Evolutionary conservation across 2,113 vertebrate species (phyloP).

Genomic region (Indicator indicator): DNA sequence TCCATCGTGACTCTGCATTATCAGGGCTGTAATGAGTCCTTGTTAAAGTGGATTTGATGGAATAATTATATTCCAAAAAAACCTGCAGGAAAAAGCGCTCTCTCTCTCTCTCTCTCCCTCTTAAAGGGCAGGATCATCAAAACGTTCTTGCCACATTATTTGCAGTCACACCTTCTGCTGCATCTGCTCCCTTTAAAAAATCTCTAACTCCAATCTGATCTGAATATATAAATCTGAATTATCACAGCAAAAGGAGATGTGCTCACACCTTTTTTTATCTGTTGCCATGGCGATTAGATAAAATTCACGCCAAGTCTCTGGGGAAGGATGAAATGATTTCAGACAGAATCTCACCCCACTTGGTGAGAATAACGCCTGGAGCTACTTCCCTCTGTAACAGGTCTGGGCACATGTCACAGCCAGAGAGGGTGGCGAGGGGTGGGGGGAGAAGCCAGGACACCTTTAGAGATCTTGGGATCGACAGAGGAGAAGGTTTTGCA

Average conservation of each 20-base stretch:
- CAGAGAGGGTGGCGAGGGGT: conserved; percentile 18
- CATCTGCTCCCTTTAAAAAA: conserved; percentile 82
- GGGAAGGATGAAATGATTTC: conserved; percentile 85
- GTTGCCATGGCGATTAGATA: conserved; percentile 89
- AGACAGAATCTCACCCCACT: conserved; percentile 83
- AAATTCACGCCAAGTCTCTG: conserved; percentile 86
- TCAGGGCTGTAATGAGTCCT: conserved; percentile 76
- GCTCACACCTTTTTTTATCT: conserved; percentile 86
- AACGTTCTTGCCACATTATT: conserved; percentile 77
- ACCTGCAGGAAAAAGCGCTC: conserved; percentile 62
- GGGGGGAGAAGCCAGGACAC: conserved; percentile 46
- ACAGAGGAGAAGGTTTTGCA: background rate
- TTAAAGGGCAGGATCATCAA: conserved; percentile 80
- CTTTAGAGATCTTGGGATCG: background rate
- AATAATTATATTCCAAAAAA: conserved; percentile 80
- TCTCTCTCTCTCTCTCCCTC: conserved; percentile 17
- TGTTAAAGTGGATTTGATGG: conserved; percentile 78
- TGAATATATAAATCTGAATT: conserved; percentile 91
- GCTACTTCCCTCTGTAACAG: conserved; percentile 71
- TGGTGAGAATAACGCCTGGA: conserved; percentile 71
- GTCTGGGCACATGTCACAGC: conserved; percentile 67
- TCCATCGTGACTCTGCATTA: conserved; percentile 79
- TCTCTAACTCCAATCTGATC: conserved; percentile 85
- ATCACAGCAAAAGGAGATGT: conserved; percentile 85
- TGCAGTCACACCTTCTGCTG: conserved; percentile 78